These are phyloP conservation scores for Acanthisitta chloris DNA, from an alignment of 2,113 vertebrate species.

Conservation along the genomic window DNA sequence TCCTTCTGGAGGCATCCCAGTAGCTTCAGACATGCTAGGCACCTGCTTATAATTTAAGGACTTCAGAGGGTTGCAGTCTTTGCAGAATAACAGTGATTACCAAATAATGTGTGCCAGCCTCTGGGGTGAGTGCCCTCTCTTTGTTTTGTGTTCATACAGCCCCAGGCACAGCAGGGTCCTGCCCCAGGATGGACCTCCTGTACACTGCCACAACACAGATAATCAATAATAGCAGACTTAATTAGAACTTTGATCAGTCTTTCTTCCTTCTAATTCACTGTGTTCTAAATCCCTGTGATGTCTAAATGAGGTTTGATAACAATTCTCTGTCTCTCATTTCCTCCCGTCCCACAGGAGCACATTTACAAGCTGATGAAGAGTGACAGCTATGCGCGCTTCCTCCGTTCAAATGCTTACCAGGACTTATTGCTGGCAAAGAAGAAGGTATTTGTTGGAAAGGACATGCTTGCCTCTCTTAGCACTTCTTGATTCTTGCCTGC, in stretches of 20 bases:
- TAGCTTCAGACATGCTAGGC: neutral
- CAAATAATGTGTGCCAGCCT: neutral
- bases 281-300: conserved; percentile 12
- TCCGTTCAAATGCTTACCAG: conserved; percentile 93
- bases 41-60: neutral
- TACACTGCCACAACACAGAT: neutral
- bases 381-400: conserved; percentile 96
- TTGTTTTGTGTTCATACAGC: neutral
- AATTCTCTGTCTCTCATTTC: conserved; percentile 30
- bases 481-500: conserved; percentile 72
- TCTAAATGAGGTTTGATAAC: conserved; percentile 47
- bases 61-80: neutral
- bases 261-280: neutral
- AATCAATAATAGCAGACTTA: conserved; percentile 55
- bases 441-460: conserved; percentile 86
- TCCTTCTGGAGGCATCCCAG: neutral
- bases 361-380: conserved; percentile 99
- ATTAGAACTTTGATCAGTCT: conserved; percentile 32
- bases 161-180: neutral
- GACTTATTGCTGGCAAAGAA: conserved; percentile 91
- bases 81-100: neutral
- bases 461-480: conserved; percentile 70
- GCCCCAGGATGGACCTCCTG: neutral
- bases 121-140: neutral
- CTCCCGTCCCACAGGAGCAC: conserved; percentile 83